phyloP scores from a whole-genome alignment of 1,140 invertebrate species.

The Protaetia brevitarsis region DNA sequence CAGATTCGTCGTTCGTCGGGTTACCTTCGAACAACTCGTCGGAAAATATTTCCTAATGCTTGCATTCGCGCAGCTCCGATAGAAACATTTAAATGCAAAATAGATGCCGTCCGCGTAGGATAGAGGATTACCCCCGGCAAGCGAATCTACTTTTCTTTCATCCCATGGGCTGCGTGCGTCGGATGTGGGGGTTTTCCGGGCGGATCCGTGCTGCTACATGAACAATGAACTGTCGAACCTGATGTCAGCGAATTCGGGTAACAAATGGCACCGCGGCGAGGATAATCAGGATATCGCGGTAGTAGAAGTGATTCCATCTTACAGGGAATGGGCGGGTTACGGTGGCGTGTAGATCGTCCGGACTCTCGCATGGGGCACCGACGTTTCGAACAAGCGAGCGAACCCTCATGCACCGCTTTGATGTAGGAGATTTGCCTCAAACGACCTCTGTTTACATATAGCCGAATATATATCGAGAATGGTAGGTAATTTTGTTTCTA shows the following conservation, averaged over 20 bases:
- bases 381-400: neutral
- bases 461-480: too few relatives aligned
- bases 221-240: slow-evolving; percentile 49
- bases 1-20: too few relatives aligned
- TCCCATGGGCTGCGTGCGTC: too few relatives aligned
- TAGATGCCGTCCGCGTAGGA: too few relatives aligned
- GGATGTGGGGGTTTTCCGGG: too few relatives aligned
- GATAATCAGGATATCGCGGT: slow-evolving; percentile 41
- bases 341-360: slow-evolving; percentile 42
- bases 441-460: neutral
- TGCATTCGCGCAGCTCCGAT: too few relatives aligned
- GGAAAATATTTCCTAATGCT: too few relatives aligned
- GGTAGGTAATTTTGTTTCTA: too few relatives aligned
- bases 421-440: neutral
- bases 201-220: slow-evolving; percentile 42
- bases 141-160: too few relatives aligned
- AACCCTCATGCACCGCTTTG: neutral
- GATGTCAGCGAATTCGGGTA: slow-evolving; percentile 46
- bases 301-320: slow-evolving; percentile 42
- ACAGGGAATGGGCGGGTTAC: slow-evolving; percentile 47
- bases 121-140: too few relatives aligned
- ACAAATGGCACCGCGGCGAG: slow-evolving; percentile 43
- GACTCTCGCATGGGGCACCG: slow-evolving; percentile 25
- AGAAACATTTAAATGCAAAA: too few relatives aligned
- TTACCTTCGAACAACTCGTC: too few relatives aligned